phyloP scores from a whole-genome alignment of 2,797 vertebrate genomes.

The Champsocephalus esox region DNA sequence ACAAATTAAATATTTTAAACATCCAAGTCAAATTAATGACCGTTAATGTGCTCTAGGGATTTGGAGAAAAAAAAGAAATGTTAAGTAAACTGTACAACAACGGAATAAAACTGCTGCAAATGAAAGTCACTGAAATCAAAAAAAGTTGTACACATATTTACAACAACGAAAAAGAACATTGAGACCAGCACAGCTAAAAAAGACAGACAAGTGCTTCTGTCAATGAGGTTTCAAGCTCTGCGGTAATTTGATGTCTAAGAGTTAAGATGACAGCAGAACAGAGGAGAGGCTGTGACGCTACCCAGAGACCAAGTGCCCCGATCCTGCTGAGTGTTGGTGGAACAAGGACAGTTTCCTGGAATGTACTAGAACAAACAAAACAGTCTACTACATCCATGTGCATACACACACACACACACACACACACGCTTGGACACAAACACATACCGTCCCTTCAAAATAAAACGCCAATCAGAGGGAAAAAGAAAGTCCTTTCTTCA shows the following conservation, averaged over 20 bases:
- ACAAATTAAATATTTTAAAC: conserved; percentile 61
- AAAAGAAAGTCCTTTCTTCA: conserved; percentile 55
- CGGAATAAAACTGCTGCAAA: conserved; percentile 64
- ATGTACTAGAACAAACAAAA: conserved; percentile 84
- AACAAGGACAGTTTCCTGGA: conserved; percentile 82
- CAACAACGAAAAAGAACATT: conserved; percentile 71
- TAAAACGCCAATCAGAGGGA: conserved; percentile 63
- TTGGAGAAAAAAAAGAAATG: conserved; percentile 45
- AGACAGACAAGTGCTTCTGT: conserved; percentile 67
- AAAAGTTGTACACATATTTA: conserved; percentile 78
- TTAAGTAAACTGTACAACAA: conserved; percentile 80
- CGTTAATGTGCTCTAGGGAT: conserved; percentile 66
- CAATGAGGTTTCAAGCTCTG: conserved; percentile 68
- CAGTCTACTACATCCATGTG: conserved; percentile 77
- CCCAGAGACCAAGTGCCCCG: conserved; percentile 58
- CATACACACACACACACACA: neutral
- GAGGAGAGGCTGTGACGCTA: conserved; percentile 54
- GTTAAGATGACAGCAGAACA: conserved; percentile 61
- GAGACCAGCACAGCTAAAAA: conserved; percentile 72
- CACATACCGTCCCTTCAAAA: conserved; percentile 48
- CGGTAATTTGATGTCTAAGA: conserved; percentile 60
- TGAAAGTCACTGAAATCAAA: conserved; percentile 71
- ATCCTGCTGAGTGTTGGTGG: conserved; percentile 61
- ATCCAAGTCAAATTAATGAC: conserved; percentile 68
- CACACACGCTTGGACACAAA: conserved; percentile 53